phyloP scores from a whole-genome alignment of 2,797 vertebrate genomes.

The Rallus crepitans region DNA sequence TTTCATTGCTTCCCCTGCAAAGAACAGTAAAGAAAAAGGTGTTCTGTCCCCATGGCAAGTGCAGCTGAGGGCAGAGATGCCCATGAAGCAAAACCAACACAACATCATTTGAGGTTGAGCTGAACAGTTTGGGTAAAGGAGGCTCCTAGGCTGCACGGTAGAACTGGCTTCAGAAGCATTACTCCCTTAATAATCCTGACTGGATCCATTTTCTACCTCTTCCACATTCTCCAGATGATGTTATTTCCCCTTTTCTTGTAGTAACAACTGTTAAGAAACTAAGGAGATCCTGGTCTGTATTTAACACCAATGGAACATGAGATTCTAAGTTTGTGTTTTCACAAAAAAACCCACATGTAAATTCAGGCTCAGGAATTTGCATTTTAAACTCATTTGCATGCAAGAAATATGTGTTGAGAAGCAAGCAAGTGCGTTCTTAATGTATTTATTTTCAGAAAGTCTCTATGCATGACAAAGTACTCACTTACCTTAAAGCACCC shows the following conservation, averaged over 20 bases:
- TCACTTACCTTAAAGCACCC: accelerated
- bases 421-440: not conserved
- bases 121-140: not conserved
- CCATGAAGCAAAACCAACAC: not conserved
- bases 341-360: not conserved
- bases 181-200: not conserved
- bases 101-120: not conserved
- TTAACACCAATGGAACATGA: not conserved
- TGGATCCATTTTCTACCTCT: not conserved
- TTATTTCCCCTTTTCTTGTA: not conserved
- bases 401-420: not conserved
- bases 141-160: not conserved
- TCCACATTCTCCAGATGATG: not conserved
- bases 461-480: not conserved
- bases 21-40: not conserved
- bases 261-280: not conserved
- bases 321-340: not conserved
- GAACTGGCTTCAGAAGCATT: not conserved
- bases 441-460: not conserved
- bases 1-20: no score
- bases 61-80: not conserved
- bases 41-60: not conserved
- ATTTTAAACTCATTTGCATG: not conserved
- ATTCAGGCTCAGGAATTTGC: not conserved
- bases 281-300: not conserved